Percentiles rank a stretch among this genome's conserved stretches.
These are phyloP conservation scores for Drosophila burlai DNA, from an alignment of 1,140 invertebrate genomes.

Conservation along the genomic window DNA sequence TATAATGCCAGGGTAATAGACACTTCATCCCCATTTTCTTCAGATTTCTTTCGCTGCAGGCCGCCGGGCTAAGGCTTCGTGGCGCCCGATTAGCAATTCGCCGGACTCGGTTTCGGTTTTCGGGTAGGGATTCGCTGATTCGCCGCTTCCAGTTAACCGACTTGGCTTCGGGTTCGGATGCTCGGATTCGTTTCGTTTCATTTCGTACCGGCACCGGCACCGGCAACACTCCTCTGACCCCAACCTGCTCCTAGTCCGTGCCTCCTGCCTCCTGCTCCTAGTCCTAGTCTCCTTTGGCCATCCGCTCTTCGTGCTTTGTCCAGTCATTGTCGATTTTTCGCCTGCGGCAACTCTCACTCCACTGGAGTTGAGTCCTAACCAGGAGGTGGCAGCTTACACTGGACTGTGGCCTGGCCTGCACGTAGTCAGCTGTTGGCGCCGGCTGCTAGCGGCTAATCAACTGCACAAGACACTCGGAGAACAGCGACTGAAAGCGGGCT, in stretches of 20 bases:
- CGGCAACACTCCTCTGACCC: conserved; percentile 6
- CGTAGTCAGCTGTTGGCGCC: conserved; percentile 41
- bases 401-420: conserved; percentile 2
- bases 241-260: not conserved
- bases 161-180: conserved; percentile 21
- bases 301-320: too few relatives aligned
- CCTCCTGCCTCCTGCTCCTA: not conserved
- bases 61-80: conserved; percentile 29
- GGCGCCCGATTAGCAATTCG: conserved; percentile 27
- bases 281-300: not conserved
- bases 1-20: conserved; percentile 15
- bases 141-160: conserved; percentile 56
- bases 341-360: conserved; percentile 1
- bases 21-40: not conserved
- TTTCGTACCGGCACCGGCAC: conserved; percentile 44
- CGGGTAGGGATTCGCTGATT: conserved; percentile 26
- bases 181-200: conserved; percentile 27
- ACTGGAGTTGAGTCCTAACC: not conserved
- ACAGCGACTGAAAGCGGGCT: conserved; percentile 23
- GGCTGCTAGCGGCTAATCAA: conserved; percentile 14
- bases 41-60: conserved; percentile 8
- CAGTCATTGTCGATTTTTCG: conserved; percentile 28
- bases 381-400: conserved; percentile 11
- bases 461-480: conserved; percentile 40
- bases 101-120: conserved; percentile 25